Percentiles rank a stretch among this genome's conserved stretches.
Evolutionary conservation across 1,140 invertebrate species (phyloP).

Genomic region (Brachystomella parvula): DNA sequence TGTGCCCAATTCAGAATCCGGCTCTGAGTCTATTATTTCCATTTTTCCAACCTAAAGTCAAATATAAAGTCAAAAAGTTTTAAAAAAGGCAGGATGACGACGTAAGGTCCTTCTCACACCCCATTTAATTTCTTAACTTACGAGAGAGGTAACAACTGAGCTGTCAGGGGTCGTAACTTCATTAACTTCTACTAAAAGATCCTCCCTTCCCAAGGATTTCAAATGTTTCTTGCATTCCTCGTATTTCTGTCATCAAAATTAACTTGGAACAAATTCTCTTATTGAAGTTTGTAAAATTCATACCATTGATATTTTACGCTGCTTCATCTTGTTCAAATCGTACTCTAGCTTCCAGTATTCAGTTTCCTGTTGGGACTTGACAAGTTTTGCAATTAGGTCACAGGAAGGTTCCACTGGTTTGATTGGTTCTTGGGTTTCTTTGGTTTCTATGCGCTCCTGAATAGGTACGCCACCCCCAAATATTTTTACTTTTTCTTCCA

Average conservation of each 20-base stretch:
- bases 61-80: not conserved
- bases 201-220: not conserved
- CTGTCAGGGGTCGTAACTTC: conserved; percentile 1
- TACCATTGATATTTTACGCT: conserved; percentile 26
- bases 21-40: conserved; percentile 42
- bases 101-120: too few species aligned
- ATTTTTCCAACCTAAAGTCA: conserved; percentile 44
- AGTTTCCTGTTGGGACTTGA: conserved; percentile 43
- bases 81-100: too few species aligned
- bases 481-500: not conserved
- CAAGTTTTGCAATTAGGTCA: not conserved
- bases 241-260: not conserved
- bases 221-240: conserved; percentile 6
- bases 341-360: conserved; percentile 50
- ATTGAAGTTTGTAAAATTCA: too few species aligned
- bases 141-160: not conserved
- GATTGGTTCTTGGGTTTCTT: not conserved
- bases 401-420: not conserved
- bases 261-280: too few species aligned
- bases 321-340: conserved; percentile 46
- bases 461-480: not conserved
- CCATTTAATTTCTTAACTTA: not conserved
- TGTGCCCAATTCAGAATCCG: conserved; percentile 46
- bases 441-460: not conserved
- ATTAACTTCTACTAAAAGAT: not conserved